Percentiles rank a stretch among this genome's conserved stretches.
phyloP scores from a whole-genome alignment of 92 coral and sea anemone genomes.

The Palythoa caribaeorum region DNA sequence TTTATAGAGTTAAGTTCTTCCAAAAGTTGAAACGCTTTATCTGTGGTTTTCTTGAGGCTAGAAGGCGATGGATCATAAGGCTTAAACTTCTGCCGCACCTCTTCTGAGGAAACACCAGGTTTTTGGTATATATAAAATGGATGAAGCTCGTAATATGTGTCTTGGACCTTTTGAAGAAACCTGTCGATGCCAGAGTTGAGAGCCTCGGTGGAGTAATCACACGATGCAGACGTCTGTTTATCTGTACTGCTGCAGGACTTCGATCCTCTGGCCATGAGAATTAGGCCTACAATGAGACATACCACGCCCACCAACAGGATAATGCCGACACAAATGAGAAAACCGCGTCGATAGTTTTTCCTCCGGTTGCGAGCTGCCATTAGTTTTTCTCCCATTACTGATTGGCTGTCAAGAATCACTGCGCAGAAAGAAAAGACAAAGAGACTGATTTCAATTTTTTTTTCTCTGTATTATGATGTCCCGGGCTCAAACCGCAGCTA shows the following conservation, averaged over 20 bases:
- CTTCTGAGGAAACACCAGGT: constrained; percentile 59
- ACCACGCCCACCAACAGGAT: constrained; percentile 49
- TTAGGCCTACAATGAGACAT: constrained; percentile 28
- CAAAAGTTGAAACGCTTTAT: constrained; percentile 66
- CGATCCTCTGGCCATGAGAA: constrained; percentile 27
- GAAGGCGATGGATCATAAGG: constrained; percentile 78
- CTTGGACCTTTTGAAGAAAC: constrained; percentile 77
- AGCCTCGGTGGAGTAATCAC: constrained; percentile 76
- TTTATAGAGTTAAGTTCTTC: constrained; percentile 52
- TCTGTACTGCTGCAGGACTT: not conserved
- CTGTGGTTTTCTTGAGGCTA: constrained; percentile 69
- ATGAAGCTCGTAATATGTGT: constrained; percentile 68
- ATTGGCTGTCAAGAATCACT: not conserved
- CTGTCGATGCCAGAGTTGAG: constrained; percentile 67
- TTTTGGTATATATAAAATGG: constrained; percentile 68
- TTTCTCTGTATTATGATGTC: no score
- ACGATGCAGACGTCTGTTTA: not conserved
- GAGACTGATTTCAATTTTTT: no score
- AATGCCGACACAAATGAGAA: constrained; percentile 31
- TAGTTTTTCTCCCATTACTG: constrained; percentile 16
- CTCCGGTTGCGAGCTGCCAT: not conserved
- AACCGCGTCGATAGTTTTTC: constrained; percentile 4
- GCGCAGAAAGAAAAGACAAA: no score
- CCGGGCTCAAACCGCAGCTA: no score
- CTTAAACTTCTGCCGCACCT: constrained; percentile 62